Conservation (phyloP, 2,797 vertebrate genomes). For the Anguilla megastoma region DNA sequence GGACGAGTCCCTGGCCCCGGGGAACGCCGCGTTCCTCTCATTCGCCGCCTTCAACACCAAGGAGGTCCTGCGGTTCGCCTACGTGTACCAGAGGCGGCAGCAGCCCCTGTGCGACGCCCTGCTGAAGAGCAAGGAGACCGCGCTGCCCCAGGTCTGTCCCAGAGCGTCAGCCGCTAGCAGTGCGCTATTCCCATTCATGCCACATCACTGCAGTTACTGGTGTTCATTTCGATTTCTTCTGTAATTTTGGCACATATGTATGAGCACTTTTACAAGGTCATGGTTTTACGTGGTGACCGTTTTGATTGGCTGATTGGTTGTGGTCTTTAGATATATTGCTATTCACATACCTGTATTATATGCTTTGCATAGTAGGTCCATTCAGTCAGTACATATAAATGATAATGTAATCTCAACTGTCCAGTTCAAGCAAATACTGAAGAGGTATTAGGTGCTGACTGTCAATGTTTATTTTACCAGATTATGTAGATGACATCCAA, state of each 20-base stretch:
- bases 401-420: background rate
- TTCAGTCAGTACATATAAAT: background rate
- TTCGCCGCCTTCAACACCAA: constrained; percentile 86
- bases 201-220: no score
- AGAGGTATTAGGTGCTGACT: background rate
- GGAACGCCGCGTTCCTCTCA: constrained; percentile 83
- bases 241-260: background rate
- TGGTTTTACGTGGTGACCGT: background rate
- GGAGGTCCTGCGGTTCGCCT: constrained; percentile 85
- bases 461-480: background rate
- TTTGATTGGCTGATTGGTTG: background rate
- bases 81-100: constrained; percentile 83
- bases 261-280: background rate
- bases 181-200: background rate
- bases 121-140: constrained; percentile 70
- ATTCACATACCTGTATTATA: no score
- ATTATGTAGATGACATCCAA: background rate
- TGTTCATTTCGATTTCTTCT: no score
- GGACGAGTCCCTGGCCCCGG: constrained; percentile 68
- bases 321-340: background rate
- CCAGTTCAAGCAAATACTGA: background rate
- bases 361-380: background rate
- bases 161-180: background rate
- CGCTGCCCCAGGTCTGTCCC: constrained; percentile 42
- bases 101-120: constrained; percentile 79